Evolutionary conservation across 30 jellyfish, hydroid and myxozoan species (phyloP), one percentile per base, ranked within the genome.

Genomic region (Pelagia noctiluca): DNA sequence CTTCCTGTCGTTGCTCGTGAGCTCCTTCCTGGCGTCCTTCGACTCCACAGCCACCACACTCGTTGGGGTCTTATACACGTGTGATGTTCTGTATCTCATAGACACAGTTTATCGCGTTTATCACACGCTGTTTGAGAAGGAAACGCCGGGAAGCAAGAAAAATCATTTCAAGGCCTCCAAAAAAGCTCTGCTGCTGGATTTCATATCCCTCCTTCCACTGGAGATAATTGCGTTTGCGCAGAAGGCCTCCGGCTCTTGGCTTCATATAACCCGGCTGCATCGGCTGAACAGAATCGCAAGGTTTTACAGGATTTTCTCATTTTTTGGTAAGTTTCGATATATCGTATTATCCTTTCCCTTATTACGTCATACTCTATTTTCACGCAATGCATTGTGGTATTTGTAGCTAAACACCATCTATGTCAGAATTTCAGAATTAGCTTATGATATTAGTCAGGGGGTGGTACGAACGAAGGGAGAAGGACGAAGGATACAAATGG

Each of bases 201-300:
- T 42, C 12, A 16, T 42, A 5, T 42, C 57, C 12, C 57, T 42
- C 12, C 8, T 42, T 42, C 57, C 57, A 42, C 16, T 42, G 8
- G 57, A 66, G 1, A 30, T 49, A 24, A 46, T 79, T 46, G 42
- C 48, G 63, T 62, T 68, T 35, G 88, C 24, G 10, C 8, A 65
- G 25, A 32, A 32, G 1, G 21, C 0, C 16, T 25, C 2, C 22
- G 49, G 30, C 30, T 19, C 48, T 22, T 63, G 77, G 77, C 18
- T n/a, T 63, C 48, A 23, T 49, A 18, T 10, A 22, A n/a, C 48
- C 22, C 24, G 46, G 7, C 33, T n/a, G 2, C 33, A 63, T 63
- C 48, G 77, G 8, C 33, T 63, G 49, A 63, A 63, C 21, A 11
- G 71, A 10, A 54, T 54, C 26, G 71, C 71, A 54, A 54, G 71